Evolutionary conservation across 2,113 vertebrate genomes (phyloP).

Genomic region (Crotalus viridis): DNA sequence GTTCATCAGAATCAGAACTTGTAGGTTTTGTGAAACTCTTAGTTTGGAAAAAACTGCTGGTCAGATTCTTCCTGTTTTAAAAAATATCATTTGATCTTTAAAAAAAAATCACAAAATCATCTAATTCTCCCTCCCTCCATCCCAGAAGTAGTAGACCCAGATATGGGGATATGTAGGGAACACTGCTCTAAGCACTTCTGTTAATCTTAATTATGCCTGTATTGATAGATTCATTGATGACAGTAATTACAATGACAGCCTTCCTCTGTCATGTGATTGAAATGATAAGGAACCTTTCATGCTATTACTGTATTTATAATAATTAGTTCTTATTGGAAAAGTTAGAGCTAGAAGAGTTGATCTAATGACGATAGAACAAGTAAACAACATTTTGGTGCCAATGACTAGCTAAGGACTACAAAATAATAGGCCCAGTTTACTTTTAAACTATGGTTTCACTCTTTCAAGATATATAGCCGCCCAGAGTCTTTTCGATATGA

Average conservation of each 20-base stretch:
- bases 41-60: neutral
- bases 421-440: neutral
- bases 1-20: neutral
- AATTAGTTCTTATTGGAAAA: neutral
- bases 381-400: neutral
- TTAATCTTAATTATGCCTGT: neutral
- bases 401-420: neutral
- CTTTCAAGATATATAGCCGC: neutral
- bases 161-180: neutral
- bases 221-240: neutral
- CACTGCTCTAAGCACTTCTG: neutral
- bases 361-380: neutral
- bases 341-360: neutral
- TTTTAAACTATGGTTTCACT: neutral
- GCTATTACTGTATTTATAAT: neutral
- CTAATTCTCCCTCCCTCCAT: neutral
- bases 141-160: neutral
- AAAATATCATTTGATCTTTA: neutral
- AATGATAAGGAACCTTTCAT: neutral
- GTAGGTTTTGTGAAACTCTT: neutral
- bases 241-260: neutral
- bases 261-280: neutral
- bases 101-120: neutral
- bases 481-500: neutral
- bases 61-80: neutral